These are phyloP conservation scores for Camelus bactrianus DNA, from an alignment of 2,113 vertebrate species.

Conservation along the genomic window DNA sequence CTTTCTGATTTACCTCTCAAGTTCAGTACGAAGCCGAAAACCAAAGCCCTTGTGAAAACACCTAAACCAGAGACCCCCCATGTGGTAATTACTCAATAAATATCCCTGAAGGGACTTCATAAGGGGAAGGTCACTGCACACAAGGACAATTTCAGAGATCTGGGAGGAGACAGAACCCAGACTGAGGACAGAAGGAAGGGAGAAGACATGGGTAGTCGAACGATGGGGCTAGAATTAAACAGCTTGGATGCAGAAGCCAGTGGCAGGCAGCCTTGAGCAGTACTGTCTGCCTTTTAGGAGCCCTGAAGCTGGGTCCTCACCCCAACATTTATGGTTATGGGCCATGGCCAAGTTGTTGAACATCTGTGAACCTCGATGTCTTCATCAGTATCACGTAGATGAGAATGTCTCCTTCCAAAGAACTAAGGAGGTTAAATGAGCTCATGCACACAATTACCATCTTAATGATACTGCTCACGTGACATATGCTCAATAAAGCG, in stretches of 20 bases:
- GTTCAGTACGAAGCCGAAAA: not conserved
- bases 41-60: not conserved
- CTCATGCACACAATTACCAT: not conserved
- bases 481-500: not conserved
- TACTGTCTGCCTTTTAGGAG: not conserved
- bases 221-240: not conserved
- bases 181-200: not conserved
- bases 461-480: not conserved
- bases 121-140: not conserved
- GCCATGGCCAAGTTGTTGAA: not conserved
- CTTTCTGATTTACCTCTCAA: not conserved
- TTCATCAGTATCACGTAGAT: not conserved
- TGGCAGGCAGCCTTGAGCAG: not conserved
- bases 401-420: not conserved
- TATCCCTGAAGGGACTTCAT: not conserved
- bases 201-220: not conserved
- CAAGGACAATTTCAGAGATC: not conserved
- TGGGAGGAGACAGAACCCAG: not conserved
- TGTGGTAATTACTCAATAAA: not conserved
- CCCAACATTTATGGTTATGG: not conserved
- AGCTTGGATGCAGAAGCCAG: not conserved
- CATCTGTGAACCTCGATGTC: not conserved
- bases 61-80: not conserved
- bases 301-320: not conserved
- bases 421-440: not conserved